Percentiles rank a stretch among this genome's conserved stretches.
Conservation (phyloP, 2,113 vertebrate genomes). For the Saimiri boliviensis region DNA sequence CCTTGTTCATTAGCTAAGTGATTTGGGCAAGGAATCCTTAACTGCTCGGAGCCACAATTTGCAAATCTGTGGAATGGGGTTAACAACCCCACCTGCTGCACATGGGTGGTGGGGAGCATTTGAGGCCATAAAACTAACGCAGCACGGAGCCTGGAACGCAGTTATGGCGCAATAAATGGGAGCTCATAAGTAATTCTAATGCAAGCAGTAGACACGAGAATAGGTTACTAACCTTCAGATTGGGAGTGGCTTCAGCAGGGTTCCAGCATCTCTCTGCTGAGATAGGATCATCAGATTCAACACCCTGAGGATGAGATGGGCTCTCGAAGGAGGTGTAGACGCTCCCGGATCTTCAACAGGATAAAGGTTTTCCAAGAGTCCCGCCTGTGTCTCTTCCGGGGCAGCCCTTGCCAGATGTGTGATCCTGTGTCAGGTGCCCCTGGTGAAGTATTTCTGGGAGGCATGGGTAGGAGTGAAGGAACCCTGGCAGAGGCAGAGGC, state of each 20-base stretch:
- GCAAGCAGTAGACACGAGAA: no score
- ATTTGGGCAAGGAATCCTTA: background rate
- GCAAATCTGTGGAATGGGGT: background rate
- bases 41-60: background rate
- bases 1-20: background rate
- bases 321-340: background rate
- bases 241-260: background rate
- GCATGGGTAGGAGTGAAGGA: background rate
- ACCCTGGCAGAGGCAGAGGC: background rate
- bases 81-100: background rate
- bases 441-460: background rate
- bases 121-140: no score
- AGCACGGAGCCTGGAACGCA: background rate
- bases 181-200: background rate
- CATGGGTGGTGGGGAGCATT: no score
- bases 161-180: background rate
- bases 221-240: background rate
- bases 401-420: background rate
- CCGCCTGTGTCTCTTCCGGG: accelerated
- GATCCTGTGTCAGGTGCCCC: background rate
- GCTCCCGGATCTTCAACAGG: background rate
- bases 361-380: background rate
- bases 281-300: background rate
- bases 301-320: background rate
- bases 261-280: background rate